A percentile compares a stretch with the other conserved stretches of the same genome.
Conservation (phyloP, 2,888 invertebrate genomes). For the Epirrhoe alternata region DNA sequence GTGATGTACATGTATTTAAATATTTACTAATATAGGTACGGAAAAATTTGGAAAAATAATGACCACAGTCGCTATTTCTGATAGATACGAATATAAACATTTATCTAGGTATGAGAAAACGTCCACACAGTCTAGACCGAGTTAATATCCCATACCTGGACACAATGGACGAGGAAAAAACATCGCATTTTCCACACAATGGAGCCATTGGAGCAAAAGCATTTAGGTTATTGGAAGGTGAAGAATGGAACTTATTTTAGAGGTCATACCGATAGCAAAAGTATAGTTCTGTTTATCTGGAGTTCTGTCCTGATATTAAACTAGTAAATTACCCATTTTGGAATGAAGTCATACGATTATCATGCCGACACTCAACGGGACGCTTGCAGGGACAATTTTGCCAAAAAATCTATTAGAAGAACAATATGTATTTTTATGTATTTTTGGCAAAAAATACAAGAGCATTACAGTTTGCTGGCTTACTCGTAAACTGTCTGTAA, state of each 20-base stretch:
- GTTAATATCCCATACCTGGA: conserved; percentile 71
- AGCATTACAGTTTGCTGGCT: neutral
- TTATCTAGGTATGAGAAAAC: neutral
- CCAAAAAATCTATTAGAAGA: too few relatives aligned
- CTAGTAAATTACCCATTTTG: neutral
- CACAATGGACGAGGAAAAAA: conserved; percentile 63
- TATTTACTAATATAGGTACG: too few relatives aligned
- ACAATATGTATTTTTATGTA: too few relatives aligned
- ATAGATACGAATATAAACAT: neutral
- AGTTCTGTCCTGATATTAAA: neutral
- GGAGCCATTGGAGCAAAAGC: conserved; percentile 45
- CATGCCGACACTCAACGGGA: too few relatives aligned
- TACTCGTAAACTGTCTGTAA: conserved; percentile 33
- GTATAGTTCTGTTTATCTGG: neutral
- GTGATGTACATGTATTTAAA: too few relatives aligned
- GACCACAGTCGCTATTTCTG: neutral
- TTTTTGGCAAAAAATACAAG: neutral
- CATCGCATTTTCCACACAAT: conserved; percentile 63
- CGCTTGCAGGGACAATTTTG: too few relatives aligned
- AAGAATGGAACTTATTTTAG: conserved; percentile 14
- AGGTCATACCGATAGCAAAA: neutral
- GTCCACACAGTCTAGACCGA: conserved; percentile 62
- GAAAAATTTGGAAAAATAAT: too few relatives aligned
- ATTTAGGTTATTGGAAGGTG: conserved; percentile 54
- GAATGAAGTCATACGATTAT: neutral